phyloP scores from a whole-genome alignment of 2,888 invertebrate species.

The Lampropteryx suffumata region DNA sequence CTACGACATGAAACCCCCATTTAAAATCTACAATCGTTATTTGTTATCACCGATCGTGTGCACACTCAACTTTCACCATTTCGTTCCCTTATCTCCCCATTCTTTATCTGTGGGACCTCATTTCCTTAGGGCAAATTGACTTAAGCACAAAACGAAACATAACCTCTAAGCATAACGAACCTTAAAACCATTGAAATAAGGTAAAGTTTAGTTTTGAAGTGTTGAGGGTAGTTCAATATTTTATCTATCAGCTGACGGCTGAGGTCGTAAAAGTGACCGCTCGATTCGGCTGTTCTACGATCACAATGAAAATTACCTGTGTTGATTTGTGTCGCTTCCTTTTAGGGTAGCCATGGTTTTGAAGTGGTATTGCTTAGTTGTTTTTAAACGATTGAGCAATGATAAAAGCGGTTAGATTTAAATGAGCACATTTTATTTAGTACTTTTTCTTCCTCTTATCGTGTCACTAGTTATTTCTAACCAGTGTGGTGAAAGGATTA shows the following conservation, averaged over 20 bases:
- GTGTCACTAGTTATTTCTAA: too few species aligned
- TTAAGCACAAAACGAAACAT: constrained; percentile 8
- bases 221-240: constrained; percentile 36
- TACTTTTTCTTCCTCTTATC: too few species aligned
- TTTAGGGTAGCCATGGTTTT: constrained; percentile 23
- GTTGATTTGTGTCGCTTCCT: constrained; percentile 33
- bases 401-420: too few species aligned
- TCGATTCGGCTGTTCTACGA: constrained; percentile 34
- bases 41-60: constrained; percentile 25
- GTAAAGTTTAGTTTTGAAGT: not conserved
- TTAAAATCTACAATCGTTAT: constrained; percentile 5
- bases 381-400: too few species aligned
- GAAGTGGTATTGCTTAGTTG: not conserved
- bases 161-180: constrained; percentile 9
- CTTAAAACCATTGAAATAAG: constrained; percentile 8
- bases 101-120: constrained; percentile 40
- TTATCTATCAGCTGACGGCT: constrained; percentile 45
- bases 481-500: too few species aligned
- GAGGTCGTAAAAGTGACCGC: constrained; percentile 44
- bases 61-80: constrained; percentile 25
- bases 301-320: constrained; percentile 26
- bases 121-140: constrained; percentile 42
- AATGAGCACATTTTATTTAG: too few species aligned
- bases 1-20: constrained; percentile 10
- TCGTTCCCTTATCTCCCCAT: constrained; percentile 37